phyloP scores from a whole-genome alignment of 2,888 invertebrate genomes.

The Apodemia zela region DNA sequence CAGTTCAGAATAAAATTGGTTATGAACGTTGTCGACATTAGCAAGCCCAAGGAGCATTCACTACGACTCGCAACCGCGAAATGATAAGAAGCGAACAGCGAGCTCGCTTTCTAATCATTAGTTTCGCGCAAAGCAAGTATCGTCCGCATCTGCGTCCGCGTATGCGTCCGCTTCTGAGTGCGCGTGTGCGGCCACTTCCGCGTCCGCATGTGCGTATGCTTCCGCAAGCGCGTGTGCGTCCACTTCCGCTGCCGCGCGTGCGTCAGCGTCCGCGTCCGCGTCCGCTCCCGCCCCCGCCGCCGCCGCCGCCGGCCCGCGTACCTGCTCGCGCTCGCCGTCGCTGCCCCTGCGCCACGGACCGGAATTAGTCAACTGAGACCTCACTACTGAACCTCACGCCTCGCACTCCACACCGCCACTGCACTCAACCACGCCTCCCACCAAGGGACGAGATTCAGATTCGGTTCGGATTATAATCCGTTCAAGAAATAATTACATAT shows the following conservation, averaged over 20 bases:
- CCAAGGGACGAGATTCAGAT: no score
- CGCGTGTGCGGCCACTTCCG: conserved; percentile 12
- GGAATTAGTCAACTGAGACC: no score
- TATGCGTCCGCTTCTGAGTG: conserved; percentile 18
- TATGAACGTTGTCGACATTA: not conserved
- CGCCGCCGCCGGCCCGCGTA: conserved; percentile 17
- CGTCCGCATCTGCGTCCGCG: not conserved
- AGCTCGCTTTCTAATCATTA: not conserved
- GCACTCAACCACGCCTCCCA: no score
- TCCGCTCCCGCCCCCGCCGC: not conserved
- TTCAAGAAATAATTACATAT: no score
- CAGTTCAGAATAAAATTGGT: not conserved
- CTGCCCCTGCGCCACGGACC: conserved; percentile 13
- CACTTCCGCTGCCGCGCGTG: not conserved
- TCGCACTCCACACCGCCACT: no score
- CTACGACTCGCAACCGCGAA: not conserved
- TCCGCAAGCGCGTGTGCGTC: no score
- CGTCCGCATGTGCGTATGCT: no score
- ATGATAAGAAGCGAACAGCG: conserved; percentile 1
- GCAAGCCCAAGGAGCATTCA: not conserved
- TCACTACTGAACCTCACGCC: no score
- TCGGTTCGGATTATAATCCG: no score
- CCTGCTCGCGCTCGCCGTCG: conserved; percentile 17
- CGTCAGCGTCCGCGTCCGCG: not conserved
- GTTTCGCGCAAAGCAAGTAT: conserved; percentile 1